Evolutionary conservation across 2,888 invertebrate species (phyloP), one percentile per base, ranked within the genome.

Genomic region (Hoplodrina ambigua): DNA sequence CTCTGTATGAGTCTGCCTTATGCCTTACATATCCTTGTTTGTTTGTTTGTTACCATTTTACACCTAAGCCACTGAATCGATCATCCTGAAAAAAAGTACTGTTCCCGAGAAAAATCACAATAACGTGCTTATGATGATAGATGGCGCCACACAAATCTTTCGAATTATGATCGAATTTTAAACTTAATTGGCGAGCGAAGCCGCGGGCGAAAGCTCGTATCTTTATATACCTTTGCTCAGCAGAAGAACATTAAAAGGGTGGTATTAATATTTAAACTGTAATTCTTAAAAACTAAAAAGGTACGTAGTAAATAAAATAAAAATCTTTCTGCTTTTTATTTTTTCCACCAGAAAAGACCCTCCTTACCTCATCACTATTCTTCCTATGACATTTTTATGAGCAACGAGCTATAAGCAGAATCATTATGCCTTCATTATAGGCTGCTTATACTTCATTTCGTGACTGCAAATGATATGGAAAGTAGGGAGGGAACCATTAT

Each of bases 321-420:
- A 46, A 17, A n/a, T 1, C 4, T 15, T 19, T 10, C 5, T 20
- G 11, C 33, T 13, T n/a, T n/a, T 6, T 50, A 17, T 30, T 25
- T 25, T 25, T 25, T 56, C 8, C 0, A 17, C 10, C 30, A 15
- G 6, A 61, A 60, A 60, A 53, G 25, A 20, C 6, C 0, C 10
- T 17, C 25, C 3, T 30, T 56, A 46, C 46, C 41, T 2, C 30
- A 54, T 50, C 53, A 63, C 58, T 75, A 53, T 41, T 64, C n/a
- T 49, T 66, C 17, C 17, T 56, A 44, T 50, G 50, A 63, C 50
- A 44, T 69, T 69, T 78, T 78, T 72, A 81, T 63, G 68, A 81
- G 37, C 37, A n/a, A 20, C 5, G 20, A 50, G 41, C 50, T 54
- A 52, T 54, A 62, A 49, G n/a, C 19, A 57, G 50, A 50, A 62